Conservation (phyloP, 2,888 invertebrate genomes). For the Ametastegia equiseti region DNA sequence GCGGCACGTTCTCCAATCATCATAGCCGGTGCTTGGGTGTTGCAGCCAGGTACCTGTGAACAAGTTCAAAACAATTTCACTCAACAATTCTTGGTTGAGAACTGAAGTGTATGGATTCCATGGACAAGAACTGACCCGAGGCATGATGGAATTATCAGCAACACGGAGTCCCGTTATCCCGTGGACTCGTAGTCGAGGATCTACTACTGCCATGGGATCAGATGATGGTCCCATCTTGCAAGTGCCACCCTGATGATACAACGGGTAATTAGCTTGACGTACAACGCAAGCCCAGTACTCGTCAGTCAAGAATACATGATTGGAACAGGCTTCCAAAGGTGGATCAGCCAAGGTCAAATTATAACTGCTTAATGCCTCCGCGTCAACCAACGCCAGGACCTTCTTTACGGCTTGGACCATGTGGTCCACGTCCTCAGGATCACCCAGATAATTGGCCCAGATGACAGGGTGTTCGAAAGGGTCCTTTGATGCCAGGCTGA, state of each 20-base stretch:
- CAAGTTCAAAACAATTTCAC: too few species aligned
- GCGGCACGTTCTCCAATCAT: slow-evolving; percentile 76
- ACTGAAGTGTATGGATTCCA: too few species aligned
- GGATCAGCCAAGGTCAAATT: slow-evolving; percentile 52
- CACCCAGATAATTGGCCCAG: slow-evolving; percentile 86
- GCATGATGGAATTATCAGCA: too few species aligned
- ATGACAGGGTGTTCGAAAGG: slow-evolving; percentile 84
- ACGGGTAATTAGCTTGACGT: slow-evolving; percentile 83
- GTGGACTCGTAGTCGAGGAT: too few species aligned
- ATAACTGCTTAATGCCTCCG: slow-evolving; percentile 72
- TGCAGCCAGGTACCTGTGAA: slow-evolving; percentile 74
- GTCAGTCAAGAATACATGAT: slow-evolving; percentile 75
- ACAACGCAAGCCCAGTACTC: slow-evolving; percentile 87
- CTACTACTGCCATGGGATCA: too few species aligned
- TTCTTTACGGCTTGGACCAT: slow-evolving; percentile 81
- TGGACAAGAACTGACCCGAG: too few species aligned
- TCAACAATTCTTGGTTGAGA: too few species aligned
- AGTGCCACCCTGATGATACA: slow-evolving; percentile 90
- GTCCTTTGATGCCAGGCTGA: slow-evolving; percentile 81
- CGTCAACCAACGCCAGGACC: slow-evolving; percentile 78
- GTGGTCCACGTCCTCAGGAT: slow-evolving; percentile 81
- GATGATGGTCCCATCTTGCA: too few species aligned
- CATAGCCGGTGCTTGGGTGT: slow-evolving; percentile 78
- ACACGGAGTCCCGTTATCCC: too few species aligned
- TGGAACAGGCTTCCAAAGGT: slow-evolving; percentile 56